phyloP scores from a whole-genome alignment of 23 tunicate species.

The Diplosoma virens region DNA sequence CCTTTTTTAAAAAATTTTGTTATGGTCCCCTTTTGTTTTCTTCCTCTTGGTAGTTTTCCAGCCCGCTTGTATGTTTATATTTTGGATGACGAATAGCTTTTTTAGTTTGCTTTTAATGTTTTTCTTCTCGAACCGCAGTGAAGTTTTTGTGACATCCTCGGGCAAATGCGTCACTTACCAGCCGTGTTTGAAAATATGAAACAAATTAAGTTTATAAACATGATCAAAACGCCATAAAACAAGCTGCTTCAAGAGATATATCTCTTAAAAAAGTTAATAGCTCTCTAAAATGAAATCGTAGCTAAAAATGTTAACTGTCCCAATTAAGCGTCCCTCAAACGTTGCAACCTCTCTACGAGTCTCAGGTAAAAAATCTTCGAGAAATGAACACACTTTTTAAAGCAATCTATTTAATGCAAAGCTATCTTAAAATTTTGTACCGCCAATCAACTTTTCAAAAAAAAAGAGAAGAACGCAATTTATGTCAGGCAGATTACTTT shows the following conservation, averaged over 20 bases:
- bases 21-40: conserved; percentile 46
- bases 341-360: too few relatives aligned
- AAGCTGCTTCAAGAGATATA: conserved; percentile 10
- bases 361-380: too few relatives aligned
- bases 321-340: too few relatives aligned
- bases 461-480: too few relatives aligned
- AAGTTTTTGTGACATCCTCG: conserved; percentile 44
- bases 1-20: conserved; percentile 37
- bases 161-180: conserved; percentile 30
- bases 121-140: conserved; percentile 22
- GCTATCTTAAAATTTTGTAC: too few relatives aligned
- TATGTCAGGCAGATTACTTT: too few relatives aligned
- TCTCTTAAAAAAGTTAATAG: conserved; percentile 38
- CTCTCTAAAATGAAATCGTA: too few relatives aligned
- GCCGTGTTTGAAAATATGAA: conserved; percentile 26
- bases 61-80: conserved; percentile 73
- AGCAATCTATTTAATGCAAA: too few relatives aligned
- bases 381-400: too few relatives aligned
- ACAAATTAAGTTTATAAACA: conserved; percentile 3
- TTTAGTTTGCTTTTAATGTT: conserved; percentile 41
- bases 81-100: conserved; percentile 73
- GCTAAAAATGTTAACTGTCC: too few relatives aligned
- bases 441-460: too few relatives aligned
- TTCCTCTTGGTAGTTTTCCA: conserved; percentile 66
- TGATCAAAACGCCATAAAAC: conserved; percentile 11